These are phyloP conservation scores for Drosophila vallismaia DNA, from an alignment of 2,888 invertebrate species.

Conservation along the genomic window DNA sequence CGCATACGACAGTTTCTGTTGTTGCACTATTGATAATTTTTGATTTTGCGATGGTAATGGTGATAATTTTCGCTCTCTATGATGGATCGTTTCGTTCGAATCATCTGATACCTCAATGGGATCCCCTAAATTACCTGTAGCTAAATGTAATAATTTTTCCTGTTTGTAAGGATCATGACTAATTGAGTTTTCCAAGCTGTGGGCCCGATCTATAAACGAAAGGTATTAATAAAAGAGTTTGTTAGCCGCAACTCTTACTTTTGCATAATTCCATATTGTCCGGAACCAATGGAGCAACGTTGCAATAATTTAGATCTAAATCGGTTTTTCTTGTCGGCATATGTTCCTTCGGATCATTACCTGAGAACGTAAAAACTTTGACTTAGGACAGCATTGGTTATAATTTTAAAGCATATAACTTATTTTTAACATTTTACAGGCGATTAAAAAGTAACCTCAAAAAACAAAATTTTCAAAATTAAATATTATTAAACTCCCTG, in stretches of 20 bases:
- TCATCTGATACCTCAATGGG: conserved; percentile 81
- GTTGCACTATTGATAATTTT: conserved; percentile 17
- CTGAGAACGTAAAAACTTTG: not conserved
- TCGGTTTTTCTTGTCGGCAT: conserved; percentile 16
- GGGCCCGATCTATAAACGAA: conserved; percentile 1
- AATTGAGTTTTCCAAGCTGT: conserved; percentile 1
- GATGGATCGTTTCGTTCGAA: conserved; percentile 59
- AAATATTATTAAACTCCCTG: too few relatives aligned
- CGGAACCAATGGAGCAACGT: conserved; percentile 82
- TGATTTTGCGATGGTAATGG: not conserved
- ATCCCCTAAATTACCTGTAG: conserved; percentile 72
- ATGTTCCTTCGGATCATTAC: conserved; percentile 5
- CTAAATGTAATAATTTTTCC: conserved; percentile 23
- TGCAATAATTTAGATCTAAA: conserved; percentile 80
- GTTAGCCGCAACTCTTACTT: conserved; percentile 2
- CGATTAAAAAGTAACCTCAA: too few relatives aligned
- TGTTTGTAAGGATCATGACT: conserved; percentile 2
- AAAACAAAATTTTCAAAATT: too few relatives aligned
- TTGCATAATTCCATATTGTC: conserved; percentile 75
- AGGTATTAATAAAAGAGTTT: not conserved
- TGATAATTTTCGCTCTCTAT: conserved; percentile 1
- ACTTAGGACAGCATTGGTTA: too few relatives aligned
- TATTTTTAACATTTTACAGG: too few relatives aligned
- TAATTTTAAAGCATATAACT: too few relatives aligned
- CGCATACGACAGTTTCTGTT: conserved; percentile 14